phyloP scores from a whole-genome alignment of 1,140 invertebrate genomes.

The Probaryconus sp. region DNA sequence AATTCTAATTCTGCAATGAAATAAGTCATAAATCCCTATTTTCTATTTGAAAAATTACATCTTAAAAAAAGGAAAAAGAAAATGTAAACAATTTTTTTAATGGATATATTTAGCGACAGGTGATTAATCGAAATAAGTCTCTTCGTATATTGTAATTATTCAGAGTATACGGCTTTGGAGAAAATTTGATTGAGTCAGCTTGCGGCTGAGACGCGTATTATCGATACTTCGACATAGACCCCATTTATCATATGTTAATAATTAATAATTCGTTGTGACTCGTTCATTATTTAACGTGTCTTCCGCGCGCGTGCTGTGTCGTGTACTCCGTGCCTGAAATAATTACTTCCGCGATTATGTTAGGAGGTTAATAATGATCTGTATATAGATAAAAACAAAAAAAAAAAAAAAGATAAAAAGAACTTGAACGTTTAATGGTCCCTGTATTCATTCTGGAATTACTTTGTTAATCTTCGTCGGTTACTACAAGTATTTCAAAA shows the following conservation, averaged over 20 bases:
- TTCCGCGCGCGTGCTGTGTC: conserved; percentile 5
- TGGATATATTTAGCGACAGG: too few relatives aligned
- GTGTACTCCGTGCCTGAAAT: conserved; percentile 16
- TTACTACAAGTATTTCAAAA: conserved; percentile 12
- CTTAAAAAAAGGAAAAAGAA: too few relatives aligned
- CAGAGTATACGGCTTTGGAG: conserved; percentile 12
- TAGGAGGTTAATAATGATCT: conserved; percentile 12
- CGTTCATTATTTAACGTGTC: conserved; percentile 51
- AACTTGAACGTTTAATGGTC: neutral
- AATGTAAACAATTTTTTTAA: too few relatives aligned
- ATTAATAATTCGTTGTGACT: conserved; percentile 49
- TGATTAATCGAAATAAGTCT: too few relatives aligned
- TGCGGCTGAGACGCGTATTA: conserved; percentile 1
- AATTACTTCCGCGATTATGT: conserved; percentile 53
- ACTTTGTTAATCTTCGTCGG: conserved; percentile 38
- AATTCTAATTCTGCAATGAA: too few relatives aligned
- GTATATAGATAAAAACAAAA: too few relatives aligned
- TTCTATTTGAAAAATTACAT: too few relatives aligned
- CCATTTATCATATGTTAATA: conserved; percentile 54
- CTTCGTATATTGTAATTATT: conserved; percentile 44
- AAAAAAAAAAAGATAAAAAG: conserved; percentile 36
- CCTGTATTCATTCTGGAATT: conserved; percentile 36
- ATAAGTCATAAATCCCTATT: too few relatives aligned
- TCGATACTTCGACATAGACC: neutral
- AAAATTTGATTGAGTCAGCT: conserved; percentile 45